These are phyloP conservation scores for Saiga tatarica DNA, from an alignment of 2,113 vertebrate species.

Conservation along the genomic window DNA sequence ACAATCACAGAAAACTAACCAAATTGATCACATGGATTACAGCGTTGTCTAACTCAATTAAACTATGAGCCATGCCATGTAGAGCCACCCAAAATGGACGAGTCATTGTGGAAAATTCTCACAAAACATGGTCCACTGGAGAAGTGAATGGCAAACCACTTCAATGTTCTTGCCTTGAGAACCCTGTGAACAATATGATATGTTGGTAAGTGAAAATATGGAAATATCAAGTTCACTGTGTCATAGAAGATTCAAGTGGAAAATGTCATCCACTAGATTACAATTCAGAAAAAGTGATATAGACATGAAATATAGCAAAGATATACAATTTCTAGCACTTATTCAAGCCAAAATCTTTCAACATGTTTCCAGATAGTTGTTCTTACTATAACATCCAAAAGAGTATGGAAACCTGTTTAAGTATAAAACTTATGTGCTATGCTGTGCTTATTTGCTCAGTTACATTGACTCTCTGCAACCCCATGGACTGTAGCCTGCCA, in stretches of 20 bases:
- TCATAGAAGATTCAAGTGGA: not conserved
- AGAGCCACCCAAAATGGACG: rapidly evolving
- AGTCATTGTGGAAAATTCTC: not conserved
- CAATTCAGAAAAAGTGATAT: not conserved
- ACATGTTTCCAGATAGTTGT: not conserved
- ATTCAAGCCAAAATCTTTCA: not conserved
- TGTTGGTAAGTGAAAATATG: not conserved
- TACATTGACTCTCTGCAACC: not conserved
- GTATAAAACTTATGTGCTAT: not conserved
- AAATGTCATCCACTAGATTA: not conserved
- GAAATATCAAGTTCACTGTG: not conserved
- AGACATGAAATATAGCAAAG: not conserved
- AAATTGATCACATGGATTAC: not conserved
- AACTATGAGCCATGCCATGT: not conserved
- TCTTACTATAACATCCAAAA: not conserved
- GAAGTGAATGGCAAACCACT: not conserved
- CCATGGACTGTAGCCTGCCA: not conserved
- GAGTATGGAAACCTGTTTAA: not conserved
- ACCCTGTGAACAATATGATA: not conserved
- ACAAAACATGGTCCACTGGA: not conserved
- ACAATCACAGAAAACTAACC: not conserved
- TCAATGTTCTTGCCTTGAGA: not conserved
- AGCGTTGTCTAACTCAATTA: not conserved
- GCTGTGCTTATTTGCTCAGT: not conserved
- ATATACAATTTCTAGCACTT: not conserved